Evolutionary conservation across 2,113 vertebrate species (phyloP).

Genomic region (Coryphaenoides rupestris): DNA sequence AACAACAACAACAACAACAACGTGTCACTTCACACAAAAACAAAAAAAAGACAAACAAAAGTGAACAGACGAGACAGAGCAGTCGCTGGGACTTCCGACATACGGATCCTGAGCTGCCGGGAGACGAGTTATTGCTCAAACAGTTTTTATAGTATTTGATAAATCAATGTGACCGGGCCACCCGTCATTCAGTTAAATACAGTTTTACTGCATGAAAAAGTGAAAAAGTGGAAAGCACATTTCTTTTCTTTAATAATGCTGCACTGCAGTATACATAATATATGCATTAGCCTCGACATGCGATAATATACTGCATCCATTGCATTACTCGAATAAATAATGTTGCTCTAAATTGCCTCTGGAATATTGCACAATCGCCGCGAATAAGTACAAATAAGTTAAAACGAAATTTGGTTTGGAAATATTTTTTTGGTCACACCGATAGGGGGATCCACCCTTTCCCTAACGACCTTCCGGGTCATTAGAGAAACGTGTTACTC

Average conservation of each 20-base stretch:
- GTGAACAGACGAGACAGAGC: conserved; percentile 13
- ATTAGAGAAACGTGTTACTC: too few relatives aligned
- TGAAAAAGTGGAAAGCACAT: conserved; percentile 15
- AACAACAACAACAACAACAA: too few relatives aligned
- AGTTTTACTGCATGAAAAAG: background rate
- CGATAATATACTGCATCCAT: conserved; percentile 8
- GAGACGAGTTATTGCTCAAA: conserved; percentile 35
- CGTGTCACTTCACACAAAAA: conserved; percentile 2
- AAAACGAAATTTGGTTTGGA: background rate
- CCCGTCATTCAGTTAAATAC: background rate
- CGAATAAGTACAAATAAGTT: too few relatives aligned
- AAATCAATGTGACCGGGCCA: background rate
- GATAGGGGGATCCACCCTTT: conserved; percentile 35
- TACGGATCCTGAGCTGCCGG: conserved; percentile 18
- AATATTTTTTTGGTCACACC: conserved; percentile 11
- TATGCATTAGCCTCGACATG: conserved; percentile 2
- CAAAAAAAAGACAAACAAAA: background rate
- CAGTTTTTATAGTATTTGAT: conserved; percentile 20
- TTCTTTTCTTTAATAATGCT: conserved; percentile 3
- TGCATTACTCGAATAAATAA: conserved; percentile 25
- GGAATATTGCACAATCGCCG: too few relatives aligned
- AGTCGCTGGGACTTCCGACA: background rate
- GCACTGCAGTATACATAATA: background rate
- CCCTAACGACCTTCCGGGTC: too few relatives aligned
- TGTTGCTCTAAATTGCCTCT: background rate